Conservation (phyloP, 2,113 vertebrate species). For the Corydoras sp. region DNA sequence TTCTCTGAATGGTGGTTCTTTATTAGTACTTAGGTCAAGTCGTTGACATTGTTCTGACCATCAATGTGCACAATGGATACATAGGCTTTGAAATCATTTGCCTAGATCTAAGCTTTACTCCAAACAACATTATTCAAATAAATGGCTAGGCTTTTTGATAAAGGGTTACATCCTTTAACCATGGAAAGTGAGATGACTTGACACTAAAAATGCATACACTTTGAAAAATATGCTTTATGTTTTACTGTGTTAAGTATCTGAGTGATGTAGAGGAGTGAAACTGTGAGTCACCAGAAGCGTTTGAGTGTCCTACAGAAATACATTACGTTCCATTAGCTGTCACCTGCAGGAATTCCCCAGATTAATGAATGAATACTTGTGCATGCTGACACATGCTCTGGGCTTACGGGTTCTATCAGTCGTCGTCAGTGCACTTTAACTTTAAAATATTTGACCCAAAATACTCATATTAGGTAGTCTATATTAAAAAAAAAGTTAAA, state of each 20-base stretch:
- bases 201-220: neutral
- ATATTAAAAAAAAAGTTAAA: neutral
- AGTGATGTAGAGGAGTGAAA: constrained; percentile 2
- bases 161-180: neutral
- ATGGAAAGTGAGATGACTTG: neutral
- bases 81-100: no score
- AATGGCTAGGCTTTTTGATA: no score
- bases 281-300: constrained; percentile 28
- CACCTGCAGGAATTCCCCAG: constrained; percentile 10
- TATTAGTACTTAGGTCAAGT: constrained; percentile 23
- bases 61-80: no score
- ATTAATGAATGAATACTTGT: constrained; percentile 18
- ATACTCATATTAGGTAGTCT: neutral
- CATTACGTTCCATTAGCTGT: constrained; percentile 7
- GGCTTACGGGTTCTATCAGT: neutral
- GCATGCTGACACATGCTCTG: constrained; percentile 14
- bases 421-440: neutral
- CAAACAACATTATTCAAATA: no score
- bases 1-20: constrained; percentile 53
- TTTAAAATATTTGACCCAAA: neutral
- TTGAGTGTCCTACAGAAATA: neutral
- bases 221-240: constrained; percentile 3
- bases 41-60: no score
- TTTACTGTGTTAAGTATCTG: neutral
- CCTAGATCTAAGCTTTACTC: no score